Conservation (phyloP, 2,888 invertebrate species). For the Cryptosula pallasiana region DNA sequence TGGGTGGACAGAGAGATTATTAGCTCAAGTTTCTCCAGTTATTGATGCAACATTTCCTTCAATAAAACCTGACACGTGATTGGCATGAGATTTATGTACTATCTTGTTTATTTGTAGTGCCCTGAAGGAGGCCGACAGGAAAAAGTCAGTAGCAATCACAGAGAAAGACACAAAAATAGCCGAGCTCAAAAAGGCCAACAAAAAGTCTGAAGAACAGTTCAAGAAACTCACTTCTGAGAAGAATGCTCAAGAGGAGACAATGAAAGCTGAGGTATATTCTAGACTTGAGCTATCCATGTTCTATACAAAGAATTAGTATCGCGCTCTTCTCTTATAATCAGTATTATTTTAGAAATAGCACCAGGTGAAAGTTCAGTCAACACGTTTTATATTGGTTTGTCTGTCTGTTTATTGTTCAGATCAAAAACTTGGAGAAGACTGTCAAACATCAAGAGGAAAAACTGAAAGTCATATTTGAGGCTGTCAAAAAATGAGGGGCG, state of each 20-base stretch:
- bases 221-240: slow-evolving; percentile 7
- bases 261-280: background rate
- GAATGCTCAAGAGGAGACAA: background rate
- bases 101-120: background rate
- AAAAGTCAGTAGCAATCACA: background rate
- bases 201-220: slow-evolving; percentile 1
- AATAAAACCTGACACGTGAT: too few species aligned
- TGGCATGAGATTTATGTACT: too few species aligned
- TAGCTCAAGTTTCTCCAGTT: too few species aligned
- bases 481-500: slow-evolving; percentile 7
- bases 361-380: too few species aligned
- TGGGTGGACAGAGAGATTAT: too few species aligned
- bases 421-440: slow-evolving; percentile 20
- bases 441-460: slow-evolving; percentile 1
- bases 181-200: background rate
- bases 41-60: too few species aligned
- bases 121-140: slow-evolving; percentile 3
- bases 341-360: too few species aligned
- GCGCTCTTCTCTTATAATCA: too few species aligned
- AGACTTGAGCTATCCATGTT: too few species aligned
- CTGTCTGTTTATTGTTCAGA: too few species aligned
- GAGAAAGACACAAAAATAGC: slow-evolving; percentile 4
- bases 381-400: too few species aligned
- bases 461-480: slow-evolving; percentile 31
- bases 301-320: too few species aligned